Percentiles rank a stretch among this genome's conserved stretches.
These are phyloP conservation scores for Ceraclea dissimilis DNA, from an alignment of 2,888 invertebrate species.

Conservation along the genomic window DNA sequence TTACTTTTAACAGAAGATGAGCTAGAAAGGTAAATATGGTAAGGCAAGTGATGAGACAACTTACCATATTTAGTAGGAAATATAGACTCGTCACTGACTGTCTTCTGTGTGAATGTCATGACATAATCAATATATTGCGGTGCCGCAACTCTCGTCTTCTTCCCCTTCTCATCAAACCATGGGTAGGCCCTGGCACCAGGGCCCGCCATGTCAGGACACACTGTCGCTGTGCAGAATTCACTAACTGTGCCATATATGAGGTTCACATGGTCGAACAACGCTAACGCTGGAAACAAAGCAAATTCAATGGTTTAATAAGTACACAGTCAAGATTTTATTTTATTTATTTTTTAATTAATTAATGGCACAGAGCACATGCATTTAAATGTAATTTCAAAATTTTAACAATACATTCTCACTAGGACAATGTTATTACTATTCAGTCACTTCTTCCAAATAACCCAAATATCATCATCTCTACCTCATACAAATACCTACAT, in stretches of 20 bases:
- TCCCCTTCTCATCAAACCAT: conserved; percentile 98
- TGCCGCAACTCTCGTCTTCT: conserved; percentile 93
- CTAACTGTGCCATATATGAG: conserved; percentile 97
- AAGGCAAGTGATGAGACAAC: too few species aligned
- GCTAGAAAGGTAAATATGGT: too few species aligned
- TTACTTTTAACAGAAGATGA: too few species aligned
- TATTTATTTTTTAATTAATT: neutral
- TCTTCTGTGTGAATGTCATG: conserved; percentile 97
- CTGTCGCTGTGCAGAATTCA: conserved; percentile 94
- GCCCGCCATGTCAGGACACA: conserved; percentile 95
- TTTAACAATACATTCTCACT: too few species aligned
- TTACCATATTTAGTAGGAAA: conserved; percentile 98
- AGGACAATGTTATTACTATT: too few species aligned
- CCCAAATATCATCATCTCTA: too few species aligned
- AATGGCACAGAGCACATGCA: neutral
- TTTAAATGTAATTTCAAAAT: too few species aligned
- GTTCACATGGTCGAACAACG: conserved; percentile 98
- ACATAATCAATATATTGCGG: conserved; percentile 99
- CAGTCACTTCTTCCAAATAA: too few species aligned
- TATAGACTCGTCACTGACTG: conserved; percentile 91
- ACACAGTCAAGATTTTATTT: neutral
- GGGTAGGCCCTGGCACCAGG: conserved; percentile 94
- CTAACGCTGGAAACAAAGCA: conserved; percentile 58
- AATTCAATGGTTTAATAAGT: neutral
- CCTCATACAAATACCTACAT: too few species aligned